Percentiles rank a stretch among this genome's conserved stretches.
Conservation (phyloP, 2,797 vertebrate genomes). For the Onychomys torridus region DNA sequence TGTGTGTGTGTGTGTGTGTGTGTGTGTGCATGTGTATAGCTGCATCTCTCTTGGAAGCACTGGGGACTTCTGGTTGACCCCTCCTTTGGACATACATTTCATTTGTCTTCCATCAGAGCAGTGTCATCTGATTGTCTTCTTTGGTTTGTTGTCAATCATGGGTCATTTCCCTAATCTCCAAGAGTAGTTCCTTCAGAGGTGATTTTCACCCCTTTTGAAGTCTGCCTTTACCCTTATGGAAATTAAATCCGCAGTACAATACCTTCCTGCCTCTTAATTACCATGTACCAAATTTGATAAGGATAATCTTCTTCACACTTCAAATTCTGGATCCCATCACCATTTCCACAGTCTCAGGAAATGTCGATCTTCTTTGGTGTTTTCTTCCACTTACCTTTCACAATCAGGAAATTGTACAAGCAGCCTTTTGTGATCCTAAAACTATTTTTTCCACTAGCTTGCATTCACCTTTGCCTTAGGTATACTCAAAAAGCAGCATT, state of each 20-base stretch:
- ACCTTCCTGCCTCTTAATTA: not conserved
- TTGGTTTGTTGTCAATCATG: not conserved
- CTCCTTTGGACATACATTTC: not conserved
- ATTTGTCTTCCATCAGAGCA: not conserved
- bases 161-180: not conserved
- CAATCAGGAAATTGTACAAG: not conserved
- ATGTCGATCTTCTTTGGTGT: not conserved
- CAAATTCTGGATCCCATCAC: not conserved
- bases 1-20: not conserved
- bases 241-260: not conserved
- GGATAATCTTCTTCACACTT: not conserved
- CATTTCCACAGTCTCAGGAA: not conserved
- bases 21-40: no score
- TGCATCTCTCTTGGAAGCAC: not conserved
- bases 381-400: not conserved
- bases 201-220: not conserved
- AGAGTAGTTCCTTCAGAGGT: not conserved
- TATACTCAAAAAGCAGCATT: not conserved
- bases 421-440: not conserved
- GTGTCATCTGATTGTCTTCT: not conserved
- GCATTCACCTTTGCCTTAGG: not conserved
- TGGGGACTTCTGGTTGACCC: not conserved
- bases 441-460: not conserved
- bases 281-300: not conserved
- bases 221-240: not conserved